phyloP scores from a whole-genome alignment of 2,888 invertebrate species.

The Homarus gammarus region DNA sequence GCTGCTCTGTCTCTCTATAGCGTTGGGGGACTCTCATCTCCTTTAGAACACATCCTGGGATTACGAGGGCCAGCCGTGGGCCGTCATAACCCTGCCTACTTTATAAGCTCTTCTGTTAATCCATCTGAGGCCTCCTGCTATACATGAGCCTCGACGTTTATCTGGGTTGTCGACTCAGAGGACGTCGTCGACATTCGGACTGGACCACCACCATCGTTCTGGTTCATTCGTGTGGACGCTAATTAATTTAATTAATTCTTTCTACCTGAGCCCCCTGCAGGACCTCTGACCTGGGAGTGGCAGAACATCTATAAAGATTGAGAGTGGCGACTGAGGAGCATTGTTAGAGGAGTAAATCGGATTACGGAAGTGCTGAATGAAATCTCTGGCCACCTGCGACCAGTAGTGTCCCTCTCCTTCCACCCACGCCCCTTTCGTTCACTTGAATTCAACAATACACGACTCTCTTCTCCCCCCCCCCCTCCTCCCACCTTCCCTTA shows the following conservation, averaged over 20 bases:
- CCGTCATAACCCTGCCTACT: slow-evolving; percentile 43
- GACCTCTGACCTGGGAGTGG: background rate
- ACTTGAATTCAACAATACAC: too few species aligned
- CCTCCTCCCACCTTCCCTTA: background rate
- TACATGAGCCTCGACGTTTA: background rate
- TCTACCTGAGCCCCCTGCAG: slow-evolving; percentile 34
- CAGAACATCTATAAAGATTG: slow-evolving; percentile 27
- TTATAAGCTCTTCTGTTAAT: slow-evolving; percentile 44
- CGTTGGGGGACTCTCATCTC: slow-evolving; percentile 6
- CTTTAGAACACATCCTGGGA: slow-evolving; percentile 40
- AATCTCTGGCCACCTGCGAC: slow-evolving; percentile 30
- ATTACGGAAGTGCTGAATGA: slow-evolving; percentile 35
- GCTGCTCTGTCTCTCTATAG: background rate
- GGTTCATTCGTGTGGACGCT: background rate
- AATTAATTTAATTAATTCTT: slow-evolving; percentile 45
- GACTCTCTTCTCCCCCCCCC: background rate
- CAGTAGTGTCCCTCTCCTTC: background rate
- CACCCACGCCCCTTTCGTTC: too few species aligned
- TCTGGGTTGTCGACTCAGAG: slow-evolving; percentile 16
- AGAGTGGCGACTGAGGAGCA: slow-evolving; percentile 3
- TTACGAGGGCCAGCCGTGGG: slow-evolving; percentile 30
- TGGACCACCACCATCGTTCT: slow-evolving; percentile 18
- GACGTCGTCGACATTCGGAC: slow-evolving; percentile 28
- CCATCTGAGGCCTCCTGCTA: slow-evolving; percentile 20
- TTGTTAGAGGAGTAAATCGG: slow-evolving; percentile 23